Base-by-base conservation (phyloP, 2,797 vertebrate genomes). In the Tapirus indicus region DNA sequence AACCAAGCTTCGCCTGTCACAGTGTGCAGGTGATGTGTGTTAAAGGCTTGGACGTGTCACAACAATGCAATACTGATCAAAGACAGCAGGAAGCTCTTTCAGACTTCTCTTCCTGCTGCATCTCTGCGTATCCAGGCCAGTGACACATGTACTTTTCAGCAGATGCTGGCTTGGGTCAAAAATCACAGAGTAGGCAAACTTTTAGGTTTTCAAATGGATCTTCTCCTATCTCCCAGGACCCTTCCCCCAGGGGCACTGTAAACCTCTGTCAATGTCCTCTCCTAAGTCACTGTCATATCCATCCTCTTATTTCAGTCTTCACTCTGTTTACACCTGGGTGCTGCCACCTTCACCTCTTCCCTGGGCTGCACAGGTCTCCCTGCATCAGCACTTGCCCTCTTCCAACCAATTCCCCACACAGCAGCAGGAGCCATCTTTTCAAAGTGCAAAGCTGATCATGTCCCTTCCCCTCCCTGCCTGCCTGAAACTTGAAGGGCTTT, bases 1-100 rank as follows among this genome's bases (percentile, higher is more conserved):
- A 97, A 97, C 69, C 71, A 68, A 74, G 56, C 80, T 68, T 95
- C 84, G 74, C 75, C 94, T 54, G 80, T 60, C 29, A 49, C 74
- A 44, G 41, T 58, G 94, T 90, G 96, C 92, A 94, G 91, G 96
- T 93, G 2, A 80, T 0, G 12, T 27, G 20, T 90, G 95, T 92
- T 80, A 94, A 94, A 79, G 93, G 0, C 0, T 1, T 60, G 86
- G 85, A 60, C 93, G 49, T 94, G 91, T 62, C 84, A 60, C 6
- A 5, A 29, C 21, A 41, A 27, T 29, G 47, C 20, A 79, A 88
- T 54, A 6, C 1, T 32, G 54, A 77, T 68, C 91, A 80, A 0
- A 1, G 68, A 66, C 4, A 91, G 66, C 44, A 62, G 88, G 35
- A 23, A 64, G 69, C 54, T 32, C 71, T 41, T 49, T 18, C 12